Base-by-base conservation (phyloP, 2,113 vertebrate genomes). In the Mustela nigripes region DNA sequence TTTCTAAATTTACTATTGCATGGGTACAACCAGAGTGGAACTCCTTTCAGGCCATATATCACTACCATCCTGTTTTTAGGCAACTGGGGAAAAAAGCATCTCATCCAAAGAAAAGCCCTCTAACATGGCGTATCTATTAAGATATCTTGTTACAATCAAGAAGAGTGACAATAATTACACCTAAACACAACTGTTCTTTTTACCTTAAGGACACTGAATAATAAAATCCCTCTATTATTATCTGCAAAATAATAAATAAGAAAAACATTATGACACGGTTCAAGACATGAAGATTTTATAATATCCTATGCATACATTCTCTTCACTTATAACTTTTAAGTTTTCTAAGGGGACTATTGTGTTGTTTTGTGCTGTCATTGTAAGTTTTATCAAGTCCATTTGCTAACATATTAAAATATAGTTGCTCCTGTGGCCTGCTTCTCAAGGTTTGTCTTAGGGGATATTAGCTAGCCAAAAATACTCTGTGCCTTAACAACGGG, bases 1-100 rank as follows among this genome's bases (percentile, higher is more conserved):
- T 45, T 88, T 76, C 86, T 79, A 95, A 81, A 39, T 95, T 88
- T 62, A 88, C 69, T 48, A n/a, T 65, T 86, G 79, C 76, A 74
- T 56, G 4, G 14, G 7, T 94, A 78, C 18, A 76, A 60, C 4
- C 24, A 96, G 76, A 91, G 19, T 79, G 33, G 60, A 90, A 53
- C 19, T 80, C 33, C 19, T 78, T 85, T 94, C 22, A 67, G 22
- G 74, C 12, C 16, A 36, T 62, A n/a, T 71, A 48, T 48, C n/a
- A 42, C 67, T 73, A 26, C 0, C 19, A 84, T 22, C 18, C 16
- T 9, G 3, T 62, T 42, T 63, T 71, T 58, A 95, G 39, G 28
- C 16, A 76, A 89, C n/a, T 93, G 10, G 26, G 11, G 2, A 7
- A 33, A 21, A 71, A 84, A 67, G 18, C 48, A 31, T 7, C 6